Evolutionary conservation across 2,797 vertebrate species (phyloP).

Genomic region (Gobio occitaniae): DNA sequence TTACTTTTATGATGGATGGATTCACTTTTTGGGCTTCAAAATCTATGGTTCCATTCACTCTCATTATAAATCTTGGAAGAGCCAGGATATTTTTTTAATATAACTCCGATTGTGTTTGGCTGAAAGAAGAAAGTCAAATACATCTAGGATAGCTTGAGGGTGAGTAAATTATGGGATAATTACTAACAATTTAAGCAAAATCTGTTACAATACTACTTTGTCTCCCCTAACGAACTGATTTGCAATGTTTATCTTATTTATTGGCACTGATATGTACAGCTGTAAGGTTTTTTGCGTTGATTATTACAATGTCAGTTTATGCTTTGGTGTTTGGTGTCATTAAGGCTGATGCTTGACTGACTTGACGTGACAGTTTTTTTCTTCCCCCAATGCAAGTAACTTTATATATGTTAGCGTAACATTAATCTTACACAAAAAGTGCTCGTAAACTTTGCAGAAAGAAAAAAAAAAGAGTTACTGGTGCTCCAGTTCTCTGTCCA

Average conservation of each 20-base stretch:
- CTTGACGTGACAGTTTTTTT: neutral
- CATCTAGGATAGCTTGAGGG: too few species aligned
- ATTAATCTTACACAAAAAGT: neutral
- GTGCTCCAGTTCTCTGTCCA: slow-evolving; percentile 59
- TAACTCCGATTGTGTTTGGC: too few species aligned
- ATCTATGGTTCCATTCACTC: too few species aligned
- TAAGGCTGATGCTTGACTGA: neutral
- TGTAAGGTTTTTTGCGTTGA: neutral
- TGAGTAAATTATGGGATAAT: too few species aligned
- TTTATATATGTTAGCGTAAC: neutral
- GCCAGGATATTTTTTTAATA: too few species aligned
- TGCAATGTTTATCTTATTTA: neutral
- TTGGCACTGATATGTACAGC: neutral
- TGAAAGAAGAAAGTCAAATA: too few species aligned
- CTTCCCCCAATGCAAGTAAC: neutral
- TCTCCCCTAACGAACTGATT: neutral
- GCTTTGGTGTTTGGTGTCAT: neutral
- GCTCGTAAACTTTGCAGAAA: slow-evolving; percentile 35
- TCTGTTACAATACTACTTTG: neutral
- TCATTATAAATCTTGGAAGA: too few species aligned
- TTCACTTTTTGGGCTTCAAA: too few species aligned
- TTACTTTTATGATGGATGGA: too few species aligned
- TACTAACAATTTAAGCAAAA: neutral
- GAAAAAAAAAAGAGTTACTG: slow-evolving; percentile 10
- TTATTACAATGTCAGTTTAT: too few species aligned